Conservation (phyloP, 2,888 invertebrate genomes). For the Glyphotaelius pellucidus region DNA sequence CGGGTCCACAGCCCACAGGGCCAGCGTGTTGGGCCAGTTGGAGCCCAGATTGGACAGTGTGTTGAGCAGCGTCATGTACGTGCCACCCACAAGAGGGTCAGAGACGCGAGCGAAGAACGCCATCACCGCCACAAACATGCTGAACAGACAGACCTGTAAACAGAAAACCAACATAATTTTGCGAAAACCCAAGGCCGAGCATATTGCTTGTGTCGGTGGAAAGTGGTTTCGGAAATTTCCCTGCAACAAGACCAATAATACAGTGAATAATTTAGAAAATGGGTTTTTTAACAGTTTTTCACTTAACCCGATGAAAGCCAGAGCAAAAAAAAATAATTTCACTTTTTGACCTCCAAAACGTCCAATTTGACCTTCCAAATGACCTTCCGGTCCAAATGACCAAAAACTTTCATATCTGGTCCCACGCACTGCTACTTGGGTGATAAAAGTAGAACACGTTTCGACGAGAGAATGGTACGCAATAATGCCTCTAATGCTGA, state of each 20-base stretch:
- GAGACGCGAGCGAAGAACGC: slow-evolving; percentile 98
- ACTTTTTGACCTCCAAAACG: too few species aligned
- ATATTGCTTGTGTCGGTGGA: too few species aligned
- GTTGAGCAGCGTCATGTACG: slow-evolving; percentile 99
- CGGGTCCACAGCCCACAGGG: slow-evolving; percentile 94
- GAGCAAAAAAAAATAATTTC: too few species aligned
- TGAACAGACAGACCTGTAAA: slow-evolving; percentile 91
- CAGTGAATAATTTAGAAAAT: background rate
- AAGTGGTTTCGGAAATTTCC: too few species aligned
- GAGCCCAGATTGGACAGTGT: slow-evolving; percentile 98
- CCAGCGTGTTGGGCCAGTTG: slow-evolving; percentile 96
- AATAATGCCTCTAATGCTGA: background rate
- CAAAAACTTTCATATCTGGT: too few species aligned
- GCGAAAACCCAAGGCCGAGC: slow-evolving; percentile 34
- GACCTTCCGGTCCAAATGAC: too few species aligned
- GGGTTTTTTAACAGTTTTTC: background rate
- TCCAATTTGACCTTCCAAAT: too few species aligned
- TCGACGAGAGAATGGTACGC: too few species aligned
- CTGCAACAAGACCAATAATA: background rate
- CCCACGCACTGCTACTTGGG: too few species aligned
- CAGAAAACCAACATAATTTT: background rate
- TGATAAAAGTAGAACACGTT: too few species aligned
- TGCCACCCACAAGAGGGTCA: slow-evolving; percentile 97
- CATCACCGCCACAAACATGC: slow-evolving; percentile 99
- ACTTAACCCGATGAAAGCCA: too few species aligned